Percentiles rank a stretch among this genome's conserved stretches.
Evolutionary conservation across 2,888 invertebrate species (phyloP).

Genomic region (Meteorus colon): DNA sequence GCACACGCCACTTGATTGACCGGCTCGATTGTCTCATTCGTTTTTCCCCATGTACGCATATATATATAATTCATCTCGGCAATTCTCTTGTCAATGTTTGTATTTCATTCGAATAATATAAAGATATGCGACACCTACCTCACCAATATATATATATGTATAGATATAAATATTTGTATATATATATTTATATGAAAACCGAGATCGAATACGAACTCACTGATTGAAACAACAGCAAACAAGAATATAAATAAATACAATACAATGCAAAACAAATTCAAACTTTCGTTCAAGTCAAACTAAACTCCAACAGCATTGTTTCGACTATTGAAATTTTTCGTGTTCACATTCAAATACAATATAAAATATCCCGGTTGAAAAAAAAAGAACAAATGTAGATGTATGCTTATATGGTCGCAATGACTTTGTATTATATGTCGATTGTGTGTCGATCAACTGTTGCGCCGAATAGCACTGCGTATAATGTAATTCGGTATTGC

Average conservation of each 20-base stretch:
- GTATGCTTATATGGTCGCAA: background rate
- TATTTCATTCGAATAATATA: slow-evolving; percentile 1
- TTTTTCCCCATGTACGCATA: slow-evolving; percentile 27
- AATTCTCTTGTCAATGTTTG: slow-evolving; percentile 18
- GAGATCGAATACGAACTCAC: background rate
- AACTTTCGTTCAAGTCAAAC: background rate
- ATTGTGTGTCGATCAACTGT: too few relatives aligned
- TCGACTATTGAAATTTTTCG: background rate
- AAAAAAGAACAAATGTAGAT: background rate
- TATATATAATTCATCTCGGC: slow-evolving; percentile 11
- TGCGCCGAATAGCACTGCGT: too few relatives aligned
- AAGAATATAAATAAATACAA: background rate
- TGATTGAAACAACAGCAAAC: background rate
- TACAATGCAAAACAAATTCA: background rate
- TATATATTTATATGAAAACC: slow-evolving; percentile 4
- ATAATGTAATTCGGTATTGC: too few relatives aligned
- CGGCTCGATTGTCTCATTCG: slow-evolving; percentile 49
- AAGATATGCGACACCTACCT: background rate
- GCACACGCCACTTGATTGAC: slow-evolving; percentile 53
- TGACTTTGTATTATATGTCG: too few relatives aligned
- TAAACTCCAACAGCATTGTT: background rate
- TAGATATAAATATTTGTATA: background rate
- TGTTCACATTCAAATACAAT: background rate
- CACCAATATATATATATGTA: background rate
- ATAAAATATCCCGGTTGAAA: background rate